Conservation (phyloP, 2,888 invertebrate species). For the Catocala fraxini region DNA sequence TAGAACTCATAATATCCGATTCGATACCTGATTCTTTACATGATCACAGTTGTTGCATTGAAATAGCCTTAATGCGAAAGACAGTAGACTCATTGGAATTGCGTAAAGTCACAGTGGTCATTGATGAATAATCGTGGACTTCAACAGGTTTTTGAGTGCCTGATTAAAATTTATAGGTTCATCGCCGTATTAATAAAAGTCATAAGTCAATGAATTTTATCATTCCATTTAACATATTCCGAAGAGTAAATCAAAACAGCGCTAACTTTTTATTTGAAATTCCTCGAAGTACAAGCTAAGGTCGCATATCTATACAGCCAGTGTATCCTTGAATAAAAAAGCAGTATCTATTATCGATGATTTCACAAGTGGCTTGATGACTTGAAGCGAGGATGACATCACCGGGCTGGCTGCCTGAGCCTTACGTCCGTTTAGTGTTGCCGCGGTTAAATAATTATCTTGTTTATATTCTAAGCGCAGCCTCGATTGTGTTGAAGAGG, state of each 20-base stretch:
- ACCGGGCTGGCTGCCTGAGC: conserved; percentile 28
- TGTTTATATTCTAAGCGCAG: conserved; percentile 15
- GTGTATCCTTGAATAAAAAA: conserved; percentile 18
- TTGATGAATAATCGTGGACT: too few relatives aligned
- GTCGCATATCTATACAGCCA: conserved; percentile 11
- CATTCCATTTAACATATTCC: too few relatives aligned
- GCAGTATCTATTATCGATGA: conserved; percentile 16
- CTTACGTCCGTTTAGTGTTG: conserved; percentile 56
- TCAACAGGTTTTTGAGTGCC: too few relatives aligned
- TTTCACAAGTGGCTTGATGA: conserved; percentile 25
- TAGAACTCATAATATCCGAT: too few relatives aligned
- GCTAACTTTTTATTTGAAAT: not conserved
- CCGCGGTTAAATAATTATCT: conserved; percentile 27
- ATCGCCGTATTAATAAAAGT: too few relatives aligned
- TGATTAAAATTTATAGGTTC: too few relatives aligned
- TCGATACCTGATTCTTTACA: too few relatives aligned
- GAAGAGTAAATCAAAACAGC: not conserved
- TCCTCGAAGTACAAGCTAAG: conserved; percentile 15
- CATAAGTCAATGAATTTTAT: too few relatives aligned
- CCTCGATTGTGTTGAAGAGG: conserved; percentile 1
- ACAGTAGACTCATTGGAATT: too few relatives aligned
- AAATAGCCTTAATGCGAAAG: too few relatives aligned
- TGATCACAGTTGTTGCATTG: too few relatives aligned
- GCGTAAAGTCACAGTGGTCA: too few relatives aligned
- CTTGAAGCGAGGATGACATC: conserved; percentile 49